Conservation (phyloP, 2,113 vertebrate species). For the Megaleporinus macrocephalus region DNA sequence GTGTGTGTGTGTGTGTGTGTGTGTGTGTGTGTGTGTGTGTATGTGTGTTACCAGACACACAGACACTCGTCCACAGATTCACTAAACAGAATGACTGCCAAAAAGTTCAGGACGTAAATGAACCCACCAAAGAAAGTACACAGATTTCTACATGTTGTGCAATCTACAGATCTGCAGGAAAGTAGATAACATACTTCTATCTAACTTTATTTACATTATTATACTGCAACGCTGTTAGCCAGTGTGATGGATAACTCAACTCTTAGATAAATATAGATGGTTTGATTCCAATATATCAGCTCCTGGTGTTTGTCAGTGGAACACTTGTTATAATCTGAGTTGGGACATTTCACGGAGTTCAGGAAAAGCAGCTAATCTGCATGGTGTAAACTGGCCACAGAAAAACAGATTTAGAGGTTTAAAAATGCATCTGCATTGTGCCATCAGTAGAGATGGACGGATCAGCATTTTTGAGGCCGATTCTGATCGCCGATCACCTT, state of each 20-base stretch:
- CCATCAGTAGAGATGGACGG: no score
- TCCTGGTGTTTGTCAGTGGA: background rate
- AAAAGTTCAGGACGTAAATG: background rate
- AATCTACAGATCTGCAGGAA: background rate
- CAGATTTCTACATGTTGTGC: background rate
- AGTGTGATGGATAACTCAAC: no score
- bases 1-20: slow-evolving; percentile 14
- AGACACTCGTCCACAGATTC: background rate
- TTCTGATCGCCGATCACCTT: no score
- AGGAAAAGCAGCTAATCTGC: background rate
- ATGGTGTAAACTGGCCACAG: background rate
- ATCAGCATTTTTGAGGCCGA: no score
- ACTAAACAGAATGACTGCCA: background rate
- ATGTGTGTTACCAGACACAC: background rate
- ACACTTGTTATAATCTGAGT: background rate
- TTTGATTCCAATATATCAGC: background rate
- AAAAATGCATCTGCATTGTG: no score
- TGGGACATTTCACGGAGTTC: background rate
- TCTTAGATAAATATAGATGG: background rate
- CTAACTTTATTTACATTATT: background rate
- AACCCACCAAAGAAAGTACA: background rate
- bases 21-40: background rate
- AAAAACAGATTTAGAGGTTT: background rate
- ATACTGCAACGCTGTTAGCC: background rate
- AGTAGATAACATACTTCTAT: background rate